These are phyloP conservation scores for Mesembrinibis cayennensis DNA, from an alignment of 2,113 vertebrate genomes.

Conservation along the genomic window DNA sequence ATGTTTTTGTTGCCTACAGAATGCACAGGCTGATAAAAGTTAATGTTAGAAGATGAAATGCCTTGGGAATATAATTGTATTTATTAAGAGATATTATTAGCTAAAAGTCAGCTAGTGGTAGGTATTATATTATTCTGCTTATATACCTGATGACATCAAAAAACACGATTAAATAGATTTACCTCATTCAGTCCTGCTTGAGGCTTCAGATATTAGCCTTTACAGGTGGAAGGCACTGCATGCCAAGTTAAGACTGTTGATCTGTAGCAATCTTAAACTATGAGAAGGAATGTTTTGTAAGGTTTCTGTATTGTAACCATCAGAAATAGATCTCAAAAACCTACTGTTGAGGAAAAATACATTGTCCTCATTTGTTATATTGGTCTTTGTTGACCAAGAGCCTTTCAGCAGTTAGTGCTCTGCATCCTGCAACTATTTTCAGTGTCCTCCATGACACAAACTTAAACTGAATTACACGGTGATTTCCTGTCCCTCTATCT, in stretches of 20 bases:
- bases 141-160: neutral
- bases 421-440: neutral
- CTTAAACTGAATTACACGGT: neutral
- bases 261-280: neutral
- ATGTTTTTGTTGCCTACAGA: slow-evolving; percentile 3
- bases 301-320: neutral
- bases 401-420: neutral
- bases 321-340: neutral
- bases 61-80: neutral
- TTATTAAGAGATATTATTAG: slow-evolving; percentile 6
- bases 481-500: neutral
- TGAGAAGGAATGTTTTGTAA: neutral
- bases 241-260: neutral
- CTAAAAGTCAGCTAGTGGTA: neutral
- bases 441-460: neutral
- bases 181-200: neutral
- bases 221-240: neutral
- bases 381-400: neutral
- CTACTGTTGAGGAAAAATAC: neutral
- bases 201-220: neutral
- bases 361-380: neutral
- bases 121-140: neutral
- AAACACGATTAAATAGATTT: neutral
- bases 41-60: neutral
- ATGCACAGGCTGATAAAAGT: neutral